Conservation (phyloP, 2,888 invertebrate genomes). For the Agonopterix alstromeriana region DNA sequence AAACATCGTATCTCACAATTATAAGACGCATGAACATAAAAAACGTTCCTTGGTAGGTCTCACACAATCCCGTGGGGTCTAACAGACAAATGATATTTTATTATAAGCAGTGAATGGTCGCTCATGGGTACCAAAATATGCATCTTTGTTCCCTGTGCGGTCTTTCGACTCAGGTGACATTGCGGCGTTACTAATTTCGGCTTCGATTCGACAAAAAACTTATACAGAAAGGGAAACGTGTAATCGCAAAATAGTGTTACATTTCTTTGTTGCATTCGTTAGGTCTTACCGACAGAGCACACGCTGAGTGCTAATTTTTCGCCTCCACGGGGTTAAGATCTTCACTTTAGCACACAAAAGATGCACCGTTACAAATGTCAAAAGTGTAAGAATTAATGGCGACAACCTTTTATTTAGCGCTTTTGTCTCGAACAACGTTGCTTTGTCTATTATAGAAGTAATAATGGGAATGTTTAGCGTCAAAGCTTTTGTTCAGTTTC, state of each 20-base stretch:
- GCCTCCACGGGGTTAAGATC: conserved; percentile 48
- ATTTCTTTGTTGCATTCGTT: conserved; percentile 36
- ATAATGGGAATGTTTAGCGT: conserved; percentile 74
- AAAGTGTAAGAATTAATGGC: conserved; percentile 69
- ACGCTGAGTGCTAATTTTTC: conserved; percentile 63
- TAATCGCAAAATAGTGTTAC: conserved; percentile 39
- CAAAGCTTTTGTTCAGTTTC: conserved; percentile 60
- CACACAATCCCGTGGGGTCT: conserved; percentile 57
- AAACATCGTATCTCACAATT: conserved; percentile 52
- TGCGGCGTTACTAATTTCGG: conserved; percentile 64
- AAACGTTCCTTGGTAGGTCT: conserved; percentile 36
- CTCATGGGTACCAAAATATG: conserved; percentile 60
- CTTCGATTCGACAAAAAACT: conserved; percentile 38
- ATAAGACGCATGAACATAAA: conserved; percentile 47
- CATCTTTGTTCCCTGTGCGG: conserved; percentile 60
- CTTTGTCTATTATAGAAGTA: conserved; percentile 67
- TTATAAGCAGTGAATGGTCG: conserved; percentile 56
- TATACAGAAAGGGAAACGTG: conserved; percentile 48
- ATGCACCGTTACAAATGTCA: conserved; percentile 68
- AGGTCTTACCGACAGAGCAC: conserved; percentile 34
- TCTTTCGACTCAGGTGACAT: conserved; percentile 70
- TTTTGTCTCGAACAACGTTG: conserved; percentile 64
- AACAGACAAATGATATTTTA: conserved; percentile 51
- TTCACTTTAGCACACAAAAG: conserved; percentile 44
- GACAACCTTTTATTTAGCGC: conserved; percentile 63